These are phyloP conservation scores for Recurvirostra avosetta DNA, from an alignment of 2,113 vertebrate species.

Conservation along the genomic window DNA sequence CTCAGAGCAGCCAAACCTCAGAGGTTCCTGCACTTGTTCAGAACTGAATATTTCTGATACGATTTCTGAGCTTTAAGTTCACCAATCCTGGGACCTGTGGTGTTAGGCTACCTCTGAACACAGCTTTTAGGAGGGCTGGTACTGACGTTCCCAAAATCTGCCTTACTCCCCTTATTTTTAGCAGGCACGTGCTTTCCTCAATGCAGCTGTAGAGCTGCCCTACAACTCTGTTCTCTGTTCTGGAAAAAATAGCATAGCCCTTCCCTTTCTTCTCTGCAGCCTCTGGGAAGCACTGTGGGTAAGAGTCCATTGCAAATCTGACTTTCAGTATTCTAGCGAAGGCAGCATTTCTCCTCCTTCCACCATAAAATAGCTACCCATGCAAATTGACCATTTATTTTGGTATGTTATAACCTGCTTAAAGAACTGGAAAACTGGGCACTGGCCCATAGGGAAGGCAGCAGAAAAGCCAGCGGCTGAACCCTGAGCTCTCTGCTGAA, in stretches of 20 bases:
- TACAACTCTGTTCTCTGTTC: not conserved
- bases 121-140: not conserved
- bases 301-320: not conserved
- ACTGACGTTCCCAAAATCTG: not conserved
- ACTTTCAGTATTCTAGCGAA: not conserved
- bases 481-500: not conserved
- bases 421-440: not conserved
- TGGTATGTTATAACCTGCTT: not conserved
- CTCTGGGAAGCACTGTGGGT: not conserved
- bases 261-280: not conserved
- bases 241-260: not conserved
- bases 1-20: not conserved
- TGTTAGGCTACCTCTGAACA: not conserved
- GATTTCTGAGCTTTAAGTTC: not conserved
- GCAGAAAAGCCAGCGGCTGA: not conserved
- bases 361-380: not conserved
- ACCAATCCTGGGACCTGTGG: rapidly evolving
- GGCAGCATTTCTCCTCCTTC: not conserved
- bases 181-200: not conserved
- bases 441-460: not conserved
- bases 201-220: not conserved
- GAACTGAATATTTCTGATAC: not conserved
- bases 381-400: not conserved
- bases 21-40: not conserved
- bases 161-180: not conserved